Evolutionary conservation across 2,797 vertebrate genomes (phyloP).

Genomic region (Bradypodion pumilum): DNA sequence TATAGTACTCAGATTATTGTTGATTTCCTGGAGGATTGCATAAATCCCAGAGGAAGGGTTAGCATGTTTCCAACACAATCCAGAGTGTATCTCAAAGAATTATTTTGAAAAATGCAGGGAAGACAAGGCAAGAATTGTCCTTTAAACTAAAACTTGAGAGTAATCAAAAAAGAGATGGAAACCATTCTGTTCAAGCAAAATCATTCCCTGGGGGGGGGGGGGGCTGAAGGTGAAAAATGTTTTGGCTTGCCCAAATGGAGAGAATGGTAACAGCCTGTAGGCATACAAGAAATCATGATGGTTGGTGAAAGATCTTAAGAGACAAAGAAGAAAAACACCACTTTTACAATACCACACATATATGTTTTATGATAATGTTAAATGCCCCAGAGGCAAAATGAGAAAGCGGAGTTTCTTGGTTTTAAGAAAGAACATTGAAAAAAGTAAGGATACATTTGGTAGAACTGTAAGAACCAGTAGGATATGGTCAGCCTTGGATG

Average conservation of each 20-base stretch:
- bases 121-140: not conserved
- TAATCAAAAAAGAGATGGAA: not conserved
- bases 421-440: not conserved
- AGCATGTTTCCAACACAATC: not conserved
- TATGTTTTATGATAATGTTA: not conserved
- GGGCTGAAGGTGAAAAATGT: not conserved
- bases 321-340: too few species aligned
- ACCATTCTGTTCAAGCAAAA: not conserved
- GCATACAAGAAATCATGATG: not conserved
- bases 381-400: not conserved
- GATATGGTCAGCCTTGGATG: not conserved
- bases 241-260: not conserved
- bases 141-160: not conserved
- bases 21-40: not conserved
- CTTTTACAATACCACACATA: too few species aligned
- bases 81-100: not conserved
- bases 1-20: conserved; percentile 8
- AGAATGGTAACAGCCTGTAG: not conserved
- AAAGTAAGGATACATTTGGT: not conserved
- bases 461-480: not conserved
- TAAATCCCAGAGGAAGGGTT: not conserved
- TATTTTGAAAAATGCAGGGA: not conserved
- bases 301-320: not conserved
- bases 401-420: not conserved
- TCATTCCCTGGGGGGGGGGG: not conserved